Evolutionary conservation across 2,797 vertebrate genomes (phyloP).

Genomic region (Melanogrammus aeglefinus): DNA sequence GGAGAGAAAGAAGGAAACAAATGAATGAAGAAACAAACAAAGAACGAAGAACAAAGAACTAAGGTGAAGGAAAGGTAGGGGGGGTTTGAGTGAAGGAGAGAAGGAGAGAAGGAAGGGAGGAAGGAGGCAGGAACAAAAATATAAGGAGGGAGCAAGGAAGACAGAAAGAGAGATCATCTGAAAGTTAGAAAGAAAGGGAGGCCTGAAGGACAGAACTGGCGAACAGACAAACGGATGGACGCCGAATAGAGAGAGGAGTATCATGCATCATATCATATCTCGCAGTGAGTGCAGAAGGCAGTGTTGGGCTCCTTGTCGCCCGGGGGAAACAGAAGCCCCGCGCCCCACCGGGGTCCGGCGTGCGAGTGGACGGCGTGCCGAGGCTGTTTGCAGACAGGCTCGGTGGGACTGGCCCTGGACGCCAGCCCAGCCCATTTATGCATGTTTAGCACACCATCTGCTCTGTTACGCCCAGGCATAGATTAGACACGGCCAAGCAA

Average conservation of each 20-base stretch:
- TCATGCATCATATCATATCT: background rate
- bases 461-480: slow-evolving; percentile 52
- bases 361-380: slow-evolving; percentile 43
- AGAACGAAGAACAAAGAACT: background rate
- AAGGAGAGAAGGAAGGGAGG: too few species aligned
- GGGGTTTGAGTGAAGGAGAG: too few species aligned
- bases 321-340: slow-evolving; percentile 7
- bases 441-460: slow-evolving; percentile 63
- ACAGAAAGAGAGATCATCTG: too few species aligned
- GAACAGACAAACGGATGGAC: too few species aligned
- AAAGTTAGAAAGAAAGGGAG: too few species aligned
- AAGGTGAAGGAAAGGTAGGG: background rate
- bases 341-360: slow-evolving; percentile 42
- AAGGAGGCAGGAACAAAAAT: too few species aligned
- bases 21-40: background rate
- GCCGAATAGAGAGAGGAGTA: background rate
- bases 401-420: slow-evolving; percentile 56
- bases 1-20: background rate
- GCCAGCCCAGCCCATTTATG: slow-evolving; percentile 61
- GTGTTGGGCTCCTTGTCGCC: slow-evolving; percentile 7
- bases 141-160: too few species aligned
- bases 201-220: too few species aligned
- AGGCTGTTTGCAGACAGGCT: slow-evolving; percentile 62
- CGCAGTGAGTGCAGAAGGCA: slow-evolving; percentile 25
- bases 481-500: slow-evolving; percentile 53